Conservation (phyloP, 2,113 vertebrate genomes). For the Zapus hudsonius region DNA sequence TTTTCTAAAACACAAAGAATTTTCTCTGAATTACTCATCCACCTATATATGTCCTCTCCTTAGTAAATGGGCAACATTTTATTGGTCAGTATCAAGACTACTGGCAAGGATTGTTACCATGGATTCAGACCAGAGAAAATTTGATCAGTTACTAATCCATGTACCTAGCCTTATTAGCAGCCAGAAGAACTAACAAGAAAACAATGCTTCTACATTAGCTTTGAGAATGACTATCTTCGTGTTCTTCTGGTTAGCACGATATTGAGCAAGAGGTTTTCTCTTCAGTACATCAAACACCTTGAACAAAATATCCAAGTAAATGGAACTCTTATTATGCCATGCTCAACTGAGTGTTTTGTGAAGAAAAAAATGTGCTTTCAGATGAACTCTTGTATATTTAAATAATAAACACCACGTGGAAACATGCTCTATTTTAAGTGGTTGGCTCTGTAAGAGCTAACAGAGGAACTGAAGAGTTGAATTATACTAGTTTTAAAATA, state of each 20-base stretch:
- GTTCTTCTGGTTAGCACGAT: slow-evolving; percentile 26
- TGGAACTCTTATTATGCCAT: background rate
- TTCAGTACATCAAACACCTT: background rate
- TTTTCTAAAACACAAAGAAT: background rate
- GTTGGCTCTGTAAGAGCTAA: background rate
- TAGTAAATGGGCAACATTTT: background rate
- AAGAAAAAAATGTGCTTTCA: slow-evolving; percentile 6
- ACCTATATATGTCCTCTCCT: background rate
- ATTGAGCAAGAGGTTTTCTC: background rate
- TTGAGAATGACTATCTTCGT: slow-evolving; percentile 7
- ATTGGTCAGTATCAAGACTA: background rate
- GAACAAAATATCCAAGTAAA: slow-evolving; percentile 15
- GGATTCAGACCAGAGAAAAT: background rate
- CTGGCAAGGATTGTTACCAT: background rate
- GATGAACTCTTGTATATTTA: background rate
- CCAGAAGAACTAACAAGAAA: background rate
- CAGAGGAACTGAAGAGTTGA: slow-evolving; percentile 1
- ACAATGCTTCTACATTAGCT: background rate
- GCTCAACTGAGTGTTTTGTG: background rate
- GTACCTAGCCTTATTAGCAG: background rate
- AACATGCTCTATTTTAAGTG: slow-evolving; percentile 4
- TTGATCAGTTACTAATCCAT: no score
- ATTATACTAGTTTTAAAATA: slow-evolving; percentile 41
- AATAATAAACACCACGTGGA: background rate
- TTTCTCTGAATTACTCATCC: background rate